Percentiles rank a stretch among this genome's conserved stretches.
Evolutionary conservation across 2,797 vertebrate genomes (phyloP).

Genomic region (Lepidocolaptes lacrymiger): DNA sequence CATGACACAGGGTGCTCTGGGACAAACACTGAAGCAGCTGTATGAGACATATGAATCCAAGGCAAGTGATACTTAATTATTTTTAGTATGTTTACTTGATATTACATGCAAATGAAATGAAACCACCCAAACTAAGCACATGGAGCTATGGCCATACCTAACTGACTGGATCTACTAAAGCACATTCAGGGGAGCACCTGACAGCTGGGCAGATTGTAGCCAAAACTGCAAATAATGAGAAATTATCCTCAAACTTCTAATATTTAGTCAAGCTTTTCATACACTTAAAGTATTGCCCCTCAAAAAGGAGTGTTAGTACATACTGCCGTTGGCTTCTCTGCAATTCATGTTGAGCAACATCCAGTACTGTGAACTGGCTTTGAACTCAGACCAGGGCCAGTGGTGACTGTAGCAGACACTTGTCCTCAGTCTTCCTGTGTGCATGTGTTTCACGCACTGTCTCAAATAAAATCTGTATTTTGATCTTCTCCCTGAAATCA

Average conservation of each 20-base stretch:
- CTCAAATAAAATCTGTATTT: neutral
- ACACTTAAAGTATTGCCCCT: neutral
- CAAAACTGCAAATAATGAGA: neutral
- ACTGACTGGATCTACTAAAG: neutral
- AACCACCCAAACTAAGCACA: neutral
- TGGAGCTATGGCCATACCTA: neutral
- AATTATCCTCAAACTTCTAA: neutral
- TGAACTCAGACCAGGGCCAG: neutral
- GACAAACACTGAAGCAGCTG: constrained; percentile 84
- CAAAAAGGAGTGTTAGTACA: neutral
- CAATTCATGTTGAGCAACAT: neutral
- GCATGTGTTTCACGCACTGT: neutral
- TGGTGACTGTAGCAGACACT: neutral
- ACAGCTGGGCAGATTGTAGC: neutral
- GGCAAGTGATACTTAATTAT: constrained; percentile 71
- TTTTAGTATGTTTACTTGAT: neutral
- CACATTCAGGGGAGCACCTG: neutral
- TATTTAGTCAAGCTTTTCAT: neutral
- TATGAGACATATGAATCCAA: constrained; percentile 77
- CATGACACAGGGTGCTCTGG: constrained; percentile 80
- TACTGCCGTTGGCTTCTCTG: neutral
- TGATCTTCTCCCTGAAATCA: neutral
- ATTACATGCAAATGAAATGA: neutral
- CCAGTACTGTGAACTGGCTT: neutral
- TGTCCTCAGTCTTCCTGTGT: neutral